Conservation (phyloP, 2,113 vertebrate genomes). For the Antechinus stuartii region DNA sequence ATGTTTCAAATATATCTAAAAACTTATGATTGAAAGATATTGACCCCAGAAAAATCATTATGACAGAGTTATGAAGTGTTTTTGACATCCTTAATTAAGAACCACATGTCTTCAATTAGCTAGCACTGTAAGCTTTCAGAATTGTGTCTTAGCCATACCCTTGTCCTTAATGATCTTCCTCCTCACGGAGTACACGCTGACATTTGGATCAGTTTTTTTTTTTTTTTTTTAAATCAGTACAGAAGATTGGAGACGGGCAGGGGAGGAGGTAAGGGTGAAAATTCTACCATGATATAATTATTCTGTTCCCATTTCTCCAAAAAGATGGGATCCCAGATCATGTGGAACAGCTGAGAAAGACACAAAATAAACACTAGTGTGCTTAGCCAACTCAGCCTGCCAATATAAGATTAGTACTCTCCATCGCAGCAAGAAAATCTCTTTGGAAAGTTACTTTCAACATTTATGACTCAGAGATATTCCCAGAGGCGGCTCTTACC, state of each 20-base stretch:
- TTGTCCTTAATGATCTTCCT: conserved; percentile 61
- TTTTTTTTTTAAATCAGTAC: conserved; percentile 44
- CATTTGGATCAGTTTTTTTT: conserved; percentile 44
- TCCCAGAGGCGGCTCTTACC: conserved; percentile 58
- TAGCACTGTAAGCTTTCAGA: conserved; percentile 55
- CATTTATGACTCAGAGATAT: conserved; percentile 66
- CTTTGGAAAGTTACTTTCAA: conserved; percentile 61
- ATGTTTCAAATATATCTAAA: conserved; percentile 45
- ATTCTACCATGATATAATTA: conserved; percentile 27
- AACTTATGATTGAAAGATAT: neutral
- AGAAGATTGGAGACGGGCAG: conserved; percentile 4
- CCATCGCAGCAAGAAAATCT: conserved; percentile 55
- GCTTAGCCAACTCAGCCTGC: conserved; percentile 46
- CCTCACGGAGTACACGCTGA: conserved; percentile 20
- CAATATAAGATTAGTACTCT: conserved; percentile 67
- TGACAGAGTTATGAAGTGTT: conserved; percentile 43
- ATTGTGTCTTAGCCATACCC: conserved; percentile 41
- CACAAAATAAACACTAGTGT: conserved; percentile 65
- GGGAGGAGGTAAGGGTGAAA: conserved; percentile 25
- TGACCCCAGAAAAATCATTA: conserved; percentile 12
- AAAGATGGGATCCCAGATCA: conserved; percentile 57
- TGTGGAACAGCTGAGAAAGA: conserved; percentile 63
- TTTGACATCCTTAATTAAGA: conserved; percentile 58
- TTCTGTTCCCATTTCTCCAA: conserved; percentile 53
- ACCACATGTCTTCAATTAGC: conserved; percentile 48